phyloP scores from a whole-genome alignment of 2,113 vertebrate genomes.

The Poeciliopsis turrubarensis region DNA sequence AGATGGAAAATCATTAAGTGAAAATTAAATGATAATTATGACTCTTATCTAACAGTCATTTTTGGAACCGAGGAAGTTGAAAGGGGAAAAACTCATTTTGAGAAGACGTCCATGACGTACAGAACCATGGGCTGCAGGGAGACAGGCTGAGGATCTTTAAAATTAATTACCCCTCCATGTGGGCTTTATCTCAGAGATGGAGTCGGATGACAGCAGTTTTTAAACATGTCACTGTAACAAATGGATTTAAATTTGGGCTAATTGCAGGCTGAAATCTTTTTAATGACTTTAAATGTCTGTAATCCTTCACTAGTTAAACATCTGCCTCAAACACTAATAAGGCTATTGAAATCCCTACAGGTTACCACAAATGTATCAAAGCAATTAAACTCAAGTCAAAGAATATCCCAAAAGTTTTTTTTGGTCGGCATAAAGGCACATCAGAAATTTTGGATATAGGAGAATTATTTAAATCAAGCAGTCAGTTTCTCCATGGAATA shows the following conservation, averaged over 20 bases:
- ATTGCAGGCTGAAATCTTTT: background rate
- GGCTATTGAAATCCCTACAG: background rate
- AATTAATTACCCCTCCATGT: background rate
- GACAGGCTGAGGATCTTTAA: background rate
- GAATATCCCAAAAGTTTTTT: no score
- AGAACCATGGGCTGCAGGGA: background rate
- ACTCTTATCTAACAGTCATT: constrained; percentile 39
- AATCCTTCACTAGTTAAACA: background rate
- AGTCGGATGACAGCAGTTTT: background rate
- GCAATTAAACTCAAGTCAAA: no score
- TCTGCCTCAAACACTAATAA: background rate
- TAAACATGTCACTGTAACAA: background rate
- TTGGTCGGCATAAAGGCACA: no score
- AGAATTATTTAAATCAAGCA: no score
- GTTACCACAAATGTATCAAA: background rate
- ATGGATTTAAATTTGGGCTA: constrained; percentile 10
- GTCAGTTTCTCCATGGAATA: no score
- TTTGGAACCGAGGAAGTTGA: constrained; percentile 7
- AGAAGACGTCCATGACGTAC: constrained; percentile 12
- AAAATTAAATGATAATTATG: constrained; percentile 60
- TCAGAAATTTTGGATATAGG: no score
- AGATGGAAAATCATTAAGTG: constrained; percentile 43
- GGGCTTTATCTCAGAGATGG: constrained; percentile 1
- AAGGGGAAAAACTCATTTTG: constrained; percentile 38
- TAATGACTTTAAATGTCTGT: background rate